Conservation (phyloP, 2,113 vertebrate species). For the Mirza zaza region DNA sequence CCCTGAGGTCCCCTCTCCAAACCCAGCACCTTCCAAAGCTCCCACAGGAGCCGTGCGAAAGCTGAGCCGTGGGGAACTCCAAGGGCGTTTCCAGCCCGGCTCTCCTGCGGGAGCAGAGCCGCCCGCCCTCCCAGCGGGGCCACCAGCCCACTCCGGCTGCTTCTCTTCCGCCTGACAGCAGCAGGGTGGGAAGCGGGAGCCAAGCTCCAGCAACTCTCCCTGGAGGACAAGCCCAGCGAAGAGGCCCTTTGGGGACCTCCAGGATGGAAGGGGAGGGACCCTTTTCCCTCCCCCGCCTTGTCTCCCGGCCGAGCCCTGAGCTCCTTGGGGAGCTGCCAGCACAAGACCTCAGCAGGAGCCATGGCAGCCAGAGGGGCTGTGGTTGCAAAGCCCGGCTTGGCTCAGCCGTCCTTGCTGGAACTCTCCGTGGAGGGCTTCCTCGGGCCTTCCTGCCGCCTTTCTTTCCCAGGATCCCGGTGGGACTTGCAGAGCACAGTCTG, state of each 20-base stretch:
- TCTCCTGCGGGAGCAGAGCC: background rate
- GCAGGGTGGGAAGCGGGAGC: background rate
- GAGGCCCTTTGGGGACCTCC: background rate
- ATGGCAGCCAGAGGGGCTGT: background rate
- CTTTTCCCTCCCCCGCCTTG: background rate
- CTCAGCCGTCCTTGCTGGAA: background rate
- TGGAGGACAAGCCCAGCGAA: background rate
- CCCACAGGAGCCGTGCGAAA: fast-evolving
- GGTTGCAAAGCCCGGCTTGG: background rate
- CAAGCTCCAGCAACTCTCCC: background rate
- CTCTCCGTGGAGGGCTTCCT: background rate
- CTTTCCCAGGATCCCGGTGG: background rate
- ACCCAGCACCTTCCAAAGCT: background rate
- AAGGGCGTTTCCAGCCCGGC: background rate
- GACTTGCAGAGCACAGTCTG: fast-evolving
- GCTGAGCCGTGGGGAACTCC: fast-evolving
- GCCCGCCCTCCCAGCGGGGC: background rate
- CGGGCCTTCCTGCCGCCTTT: background rate
- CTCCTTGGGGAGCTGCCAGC: background rate
- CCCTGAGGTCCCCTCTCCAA: background rate
- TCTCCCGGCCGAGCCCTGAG: background rate
- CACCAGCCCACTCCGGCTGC: background rate
- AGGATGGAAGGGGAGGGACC: background rate
- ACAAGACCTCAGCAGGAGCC: background rate
- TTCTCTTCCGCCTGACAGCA: background rate